Percentiles rank a stretch among this genome's conserved stretches.
phyloP scores from a whole-genome alignment of 2,888 invertebrate species.

The Helleia helle region DNA sequence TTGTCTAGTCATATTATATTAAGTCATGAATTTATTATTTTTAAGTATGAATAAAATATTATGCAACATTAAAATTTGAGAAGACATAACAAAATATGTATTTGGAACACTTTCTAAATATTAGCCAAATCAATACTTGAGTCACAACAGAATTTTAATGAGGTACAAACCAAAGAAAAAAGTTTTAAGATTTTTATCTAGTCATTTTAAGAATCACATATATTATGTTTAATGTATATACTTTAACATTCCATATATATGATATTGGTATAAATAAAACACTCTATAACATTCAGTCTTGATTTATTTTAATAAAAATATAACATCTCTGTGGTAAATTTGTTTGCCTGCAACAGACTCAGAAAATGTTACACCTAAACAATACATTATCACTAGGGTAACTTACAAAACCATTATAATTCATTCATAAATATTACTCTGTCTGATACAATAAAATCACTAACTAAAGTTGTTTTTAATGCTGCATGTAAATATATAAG shows the following conservation, averaged over 20 bases:
- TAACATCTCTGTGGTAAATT: slow-evolving; percentile 14
- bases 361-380: neutral
- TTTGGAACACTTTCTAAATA: no score
- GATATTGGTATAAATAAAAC: slow-evolving; percentile 14
- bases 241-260: neutral
- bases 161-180: neutral
- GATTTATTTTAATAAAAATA: slow-evolving; percentile 23
- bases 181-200: neutral
- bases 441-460: neutral
- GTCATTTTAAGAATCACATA: neutral
- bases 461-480: neutral
- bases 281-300: slow-evolving; percentile 23
- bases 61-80: no score
- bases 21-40: no score
- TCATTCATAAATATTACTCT: neutral
- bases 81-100: no score
- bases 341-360: neutral
- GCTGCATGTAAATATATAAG: neutral
- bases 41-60: no score
- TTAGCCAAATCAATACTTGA: no score
- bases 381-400: neutral
- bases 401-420: neutral
- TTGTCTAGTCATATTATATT: no score
- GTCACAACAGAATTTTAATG: no score
- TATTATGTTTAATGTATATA: neutral